Percentiles rank a stretch among this genome's conserved stretches.
These are phyloP conservation scores for Coluber constrictor DNA, from an alignment of 2,797 vertebrate species.

Conservation along the genomic window DNA sequence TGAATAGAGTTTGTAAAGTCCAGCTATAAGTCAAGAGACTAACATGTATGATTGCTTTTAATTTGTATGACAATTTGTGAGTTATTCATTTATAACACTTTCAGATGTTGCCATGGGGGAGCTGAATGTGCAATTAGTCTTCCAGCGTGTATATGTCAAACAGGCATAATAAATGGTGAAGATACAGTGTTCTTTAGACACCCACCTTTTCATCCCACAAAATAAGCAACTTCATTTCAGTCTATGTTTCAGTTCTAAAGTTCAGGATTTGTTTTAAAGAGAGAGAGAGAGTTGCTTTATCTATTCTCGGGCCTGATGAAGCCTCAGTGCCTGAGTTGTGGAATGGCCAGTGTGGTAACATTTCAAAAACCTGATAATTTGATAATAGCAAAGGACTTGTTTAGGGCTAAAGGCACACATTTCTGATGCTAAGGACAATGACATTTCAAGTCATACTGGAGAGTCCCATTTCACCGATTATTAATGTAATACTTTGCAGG, in stretches of 20 bases:
- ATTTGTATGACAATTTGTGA: conserved; percentile 52
- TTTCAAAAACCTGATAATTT: conserved; percentile 44
- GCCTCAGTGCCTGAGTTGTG: conserved; percentile 39
- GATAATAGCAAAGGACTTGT: conserved; percentile 36
- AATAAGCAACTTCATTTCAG: conserved; percentile 36
- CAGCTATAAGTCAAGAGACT: conserved; percentile 57
- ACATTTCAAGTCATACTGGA: conserved; percentile 47
- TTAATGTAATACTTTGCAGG: conserved; percentile 26
- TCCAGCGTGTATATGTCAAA: conserved; percentile 43
- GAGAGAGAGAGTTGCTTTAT: not conserved
- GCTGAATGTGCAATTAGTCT: conserved; percentile 33
- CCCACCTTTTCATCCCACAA: conserved; percentile 40
- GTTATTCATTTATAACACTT: conserved; percentile 57
- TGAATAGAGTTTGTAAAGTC: conserved; percentile 52
- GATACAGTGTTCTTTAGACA: conserved; percentile 44
- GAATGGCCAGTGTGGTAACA: conserved; percentile 28
- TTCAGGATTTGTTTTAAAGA: conserved; percentile 30
- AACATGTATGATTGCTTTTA: conserved; percentile 52
- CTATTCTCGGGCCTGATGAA: conserved; percentile 20
- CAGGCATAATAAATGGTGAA: conserved; percentile 51
- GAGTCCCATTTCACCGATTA: conserved; percentile 41
- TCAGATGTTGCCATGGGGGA: conserved; percentile 37
- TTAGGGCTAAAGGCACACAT: conserved; percentile 34
- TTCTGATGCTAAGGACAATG: conserved; percentile 42
- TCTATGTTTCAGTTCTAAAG: conserved; percentile 42